These are phyloP conservation scores for Planococcus citri DNA, from an alignment of 1,140 invertebrate genomes.

Conservation along the genomic window DNA sequence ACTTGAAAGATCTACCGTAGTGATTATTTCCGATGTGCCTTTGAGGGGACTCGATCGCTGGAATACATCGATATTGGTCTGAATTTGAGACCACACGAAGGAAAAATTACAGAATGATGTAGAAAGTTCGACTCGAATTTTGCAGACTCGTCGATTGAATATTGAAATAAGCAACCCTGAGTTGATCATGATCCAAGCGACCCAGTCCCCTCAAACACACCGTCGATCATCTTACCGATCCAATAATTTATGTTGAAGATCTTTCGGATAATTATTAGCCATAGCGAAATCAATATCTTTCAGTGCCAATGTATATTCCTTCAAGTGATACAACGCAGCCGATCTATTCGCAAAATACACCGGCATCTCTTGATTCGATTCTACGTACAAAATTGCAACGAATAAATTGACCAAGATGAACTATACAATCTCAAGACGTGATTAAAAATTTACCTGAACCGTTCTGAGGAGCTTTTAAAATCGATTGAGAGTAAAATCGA, in stretches of 20 bases:
- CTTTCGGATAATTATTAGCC: conserved; percentile 53
- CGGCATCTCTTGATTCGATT: conserved; percentile 41
- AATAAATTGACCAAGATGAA: background rate
- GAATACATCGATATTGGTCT: too few species aligned
- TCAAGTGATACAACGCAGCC: conserved; percentile 67
- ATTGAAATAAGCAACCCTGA: too few species aligned
- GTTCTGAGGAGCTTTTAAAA: conserved; percentile 40
- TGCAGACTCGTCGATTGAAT: too few species aligned
- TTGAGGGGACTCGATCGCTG: background rate
- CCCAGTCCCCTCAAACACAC: too few species aligned
- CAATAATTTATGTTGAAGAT: conserved; percentile 62
- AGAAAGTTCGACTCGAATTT: too few species aligned
- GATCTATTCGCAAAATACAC: conserved; percentile 76
- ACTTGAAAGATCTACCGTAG: background rate
- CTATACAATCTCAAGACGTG: too few species aligned
- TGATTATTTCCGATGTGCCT: background rate
- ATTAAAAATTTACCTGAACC: conserved; percentile 28
- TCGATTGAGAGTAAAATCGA: conserved; percentile 56
- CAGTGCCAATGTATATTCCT: conserved; percentile 50
- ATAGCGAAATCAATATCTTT: conserved; percentile 57
- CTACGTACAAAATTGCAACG: background rate
- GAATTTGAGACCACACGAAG: too few species aligned
- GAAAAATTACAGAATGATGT: too few species aligned
- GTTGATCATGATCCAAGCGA: too few species aligned
- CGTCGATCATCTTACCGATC: conserved; percentile 54